Percentiles rank a stretch among this genome's conserved stretches.
Conservation (phyloP, 2,113 vertebrate species). For the Mobula hypostoma region DNA sequence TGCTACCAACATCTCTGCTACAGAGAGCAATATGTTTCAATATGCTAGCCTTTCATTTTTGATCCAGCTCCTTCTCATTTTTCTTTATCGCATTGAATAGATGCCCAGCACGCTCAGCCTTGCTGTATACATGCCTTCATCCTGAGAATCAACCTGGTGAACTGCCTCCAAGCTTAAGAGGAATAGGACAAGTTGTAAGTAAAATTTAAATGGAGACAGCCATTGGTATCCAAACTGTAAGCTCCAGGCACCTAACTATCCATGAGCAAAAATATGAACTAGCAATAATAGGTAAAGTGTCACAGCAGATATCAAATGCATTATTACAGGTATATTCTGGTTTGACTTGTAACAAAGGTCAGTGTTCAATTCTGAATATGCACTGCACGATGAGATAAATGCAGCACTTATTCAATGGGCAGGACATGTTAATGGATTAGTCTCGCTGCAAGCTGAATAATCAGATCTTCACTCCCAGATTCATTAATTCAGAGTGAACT, state of each 20-base stretch:
- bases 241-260: background rate
- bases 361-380: background rate
- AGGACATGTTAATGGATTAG: background rate
- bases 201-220: background rate
- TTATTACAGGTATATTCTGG: background rate
- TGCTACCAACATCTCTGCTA: background rate
- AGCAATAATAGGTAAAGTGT: background rate
- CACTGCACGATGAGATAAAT: background rate
- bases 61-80: too few relatives aligned
- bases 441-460: background rate
- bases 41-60: too few relatives aligned
- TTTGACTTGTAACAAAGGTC: background rate
- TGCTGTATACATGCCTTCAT: too few relatives aligned
- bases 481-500: background rate
- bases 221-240: background rate
- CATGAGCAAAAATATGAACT: background rate
- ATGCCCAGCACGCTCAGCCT: too few relatives aligned
- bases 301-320: background rate
- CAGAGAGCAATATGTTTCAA: background rate
- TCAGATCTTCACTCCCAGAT: background rate
- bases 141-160: too few relatives aligned
- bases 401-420: background rate
- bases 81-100: too few relatives aligned
- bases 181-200: background rate
- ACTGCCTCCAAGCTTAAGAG: background rate